Conservation (phyloP, 2,113 vertebrate species). For the Guaruba guarouba region DNA sequence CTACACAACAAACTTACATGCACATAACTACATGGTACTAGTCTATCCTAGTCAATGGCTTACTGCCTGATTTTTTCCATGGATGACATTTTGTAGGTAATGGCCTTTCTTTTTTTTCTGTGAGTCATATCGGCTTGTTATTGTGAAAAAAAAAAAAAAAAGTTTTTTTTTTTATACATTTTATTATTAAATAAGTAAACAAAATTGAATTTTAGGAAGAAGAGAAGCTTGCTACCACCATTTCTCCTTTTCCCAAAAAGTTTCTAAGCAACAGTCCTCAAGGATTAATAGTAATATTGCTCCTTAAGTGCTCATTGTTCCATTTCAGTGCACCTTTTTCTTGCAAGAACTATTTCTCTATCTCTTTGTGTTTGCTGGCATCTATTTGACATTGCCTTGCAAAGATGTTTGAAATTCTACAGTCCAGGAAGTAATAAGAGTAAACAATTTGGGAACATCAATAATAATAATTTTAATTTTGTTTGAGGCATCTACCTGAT, state of each 20-base stretch:
- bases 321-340: neutral
- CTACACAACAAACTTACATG: neutral
- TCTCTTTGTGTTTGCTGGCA: neutral
- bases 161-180: accelerated
- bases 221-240: neutral
- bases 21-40: neutral
- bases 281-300: neutral
- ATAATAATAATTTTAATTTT: neutral
- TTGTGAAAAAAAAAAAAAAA: neutral
- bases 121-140: neutral
- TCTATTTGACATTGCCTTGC: neutral
- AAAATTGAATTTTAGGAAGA: neutral
- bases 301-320: neutral
- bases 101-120: neutral
- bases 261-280: neutral
- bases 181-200: neutral
- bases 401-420: neutral
- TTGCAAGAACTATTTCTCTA: neutral
- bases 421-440: neutral
- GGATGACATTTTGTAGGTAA: neutral
- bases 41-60: neutral
- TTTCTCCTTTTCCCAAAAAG: neutral
- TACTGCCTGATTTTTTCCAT: neutral
- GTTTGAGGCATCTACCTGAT: neutral
- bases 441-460: neutral